Evolutionary conservation across 2,888 invertebrate species (phyloP).

Genomic region (Tanytarsus gracilentus): DNA sequence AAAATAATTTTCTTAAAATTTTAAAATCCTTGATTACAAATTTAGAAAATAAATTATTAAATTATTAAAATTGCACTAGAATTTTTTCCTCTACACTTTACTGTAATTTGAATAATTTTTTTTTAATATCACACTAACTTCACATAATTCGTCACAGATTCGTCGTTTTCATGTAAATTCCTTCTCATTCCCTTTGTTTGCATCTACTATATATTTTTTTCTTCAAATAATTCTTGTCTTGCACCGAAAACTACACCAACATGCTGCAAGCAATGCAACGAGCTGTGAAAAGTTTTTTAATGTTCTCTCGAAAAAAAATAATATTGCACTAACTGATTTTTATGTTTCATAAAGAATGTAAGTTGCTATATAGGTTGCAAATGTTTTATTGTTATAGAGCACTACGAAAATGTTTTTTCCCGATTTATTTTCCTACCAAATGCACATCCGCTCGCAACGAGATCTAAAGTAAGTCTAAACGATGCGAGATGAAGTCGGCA

Average conservation of each 20-base stretch:
- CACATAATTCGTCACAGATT: constrained; percentile 2
- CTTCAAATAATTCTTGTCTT: not conserved
- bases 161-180: not conserved
- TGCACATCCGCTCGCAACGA: constrained; percentile 1
- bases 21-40: too few species aligned
- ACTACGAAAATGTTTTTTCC: not conserved
- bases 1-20: too few species aligned
- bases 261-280: constrained; percentile 4
- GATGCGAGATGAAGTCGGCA: not conserved
- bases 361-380: constrained; percentile 23
- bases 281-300: constrained; percentile 20
- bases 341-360: not conserved
- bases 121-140: too few species aligned
- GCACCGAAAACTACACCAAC: not conserved
- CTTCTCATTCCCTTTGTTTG: not conserved
- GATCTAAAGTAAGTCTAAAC: not conserved
- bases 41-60: too few species aligned
- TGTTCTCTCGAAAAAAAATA: not conserved
- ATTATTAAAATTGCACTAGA: too few species aligned
- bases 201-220: not conserved
- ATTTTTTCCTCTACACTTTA: too few species aligned
- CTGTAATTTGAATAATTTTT: too few species aligned
- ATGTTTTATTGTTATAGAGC: not conserved
- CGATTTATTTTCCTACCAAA: not conserved
- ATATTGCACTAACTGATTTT: constrained; percentile 19